phyloP scores from a whole-genome alignment of 2,888 invertebrate species.

The Tricholauxania praeusta region DNA sequence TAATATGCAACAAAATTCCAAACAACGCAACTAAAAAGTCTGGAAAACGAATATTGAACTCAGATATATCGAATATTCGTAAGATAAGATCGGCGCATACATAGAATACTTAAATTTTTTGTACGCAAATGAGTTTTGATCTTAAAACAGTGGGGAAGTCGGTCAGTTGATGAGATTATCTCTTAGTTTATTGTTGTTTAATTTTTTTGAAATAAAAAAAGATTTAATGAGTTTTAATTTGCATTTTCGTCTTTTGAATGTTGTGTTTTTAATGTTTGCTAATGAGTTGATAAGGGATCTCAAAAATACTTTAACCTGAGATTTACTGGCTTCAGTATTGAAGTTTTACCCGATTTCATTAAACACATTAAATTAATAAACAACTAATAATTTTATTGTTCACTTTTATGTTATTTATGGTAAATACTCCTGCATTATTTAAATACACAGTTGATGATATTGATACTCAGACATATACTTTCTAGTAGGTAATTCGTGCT shows the following conservation, averaged over 20 bases:
- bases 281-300: slow-evolving; percentile 12
- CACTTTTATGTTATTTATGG: no score
- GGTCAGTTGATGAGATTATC: slow-evolving; percentile 12
- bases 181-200: slow-evolving; percentile 19
- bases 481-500: no score
- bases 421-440: no score
- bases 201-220: slow-evolving; percentile 8
- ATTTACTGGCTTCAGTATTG: background rate
- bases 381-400: no score
- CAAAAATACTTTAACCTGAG: background rate
- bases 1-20: background rate
- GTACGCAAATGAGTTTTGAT: no score
- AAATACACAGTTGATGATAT: no score
- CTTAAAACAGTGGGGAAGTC: background rate
- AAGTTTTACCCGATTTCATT: background rate
- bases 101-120: slow-evolving; percentile 13
- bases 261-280: slow-evolving; percentile 1
- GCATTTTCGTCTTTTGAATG: background rate
- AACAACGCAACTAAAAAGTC: background rate
- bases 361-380: no score
- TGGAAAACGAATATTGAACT: slow-evolving; percentile 11
- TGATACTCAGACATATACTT: no score
- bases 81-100: slow-evolving; percentile 13
- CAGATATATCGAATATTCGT: background rate
- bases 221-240: slow-evolving; percentile 10